Evolutionary conservation across 2,888 invertebrate genomes (phyloP), one percentile per base, ranked within the genome.

Genomic region (Aphrophora alni): DNA sequence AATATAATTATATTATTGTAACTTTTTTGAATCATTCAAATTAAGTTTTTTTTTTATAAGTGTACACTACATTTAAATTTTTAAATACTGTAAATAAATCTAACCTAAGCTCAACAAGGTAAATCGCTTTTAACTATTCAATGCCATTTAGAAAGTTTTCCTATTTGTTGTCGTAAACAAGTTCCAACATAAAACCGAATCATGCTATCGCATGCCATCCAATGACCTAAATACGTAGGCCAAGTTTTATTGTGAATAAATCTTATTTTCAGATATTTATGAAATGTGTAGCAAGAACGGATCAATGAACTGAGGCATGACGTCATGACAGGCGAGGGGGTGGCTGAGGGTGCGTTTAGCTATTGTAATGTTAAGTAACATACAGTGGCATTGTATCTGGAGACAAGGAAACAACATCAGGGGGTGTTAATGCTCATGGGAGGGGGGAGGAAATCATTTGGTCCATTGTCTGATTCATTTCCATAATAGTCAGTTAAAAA

Each of bases 311-410:
- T 59, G 21, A 21, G 21, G n/a, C 2, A 21, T 59, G 59, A 59
- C 59, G 59, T 59, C 59, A 59, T 59, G 5, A 21, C 10, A 21
- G 59, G 59, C 17, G 17, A 21, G 59, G 59, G 1, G 5, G n/a
- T n/a, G 59, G 59, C 21, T 21, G 59, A 59, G 59, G 59, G 59
- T 59, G 59, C 59, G 59, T 59, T 21, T 21, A 21, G 59, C 59
- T 59, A 59, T 59, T 59, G 59, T 59, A 59, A 59, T 59, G 59
- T 59, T 59, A 59, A 59, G 59, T 59, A 59, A 59, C 59, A 59
- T 59, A 59, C 21, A n/a, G 59, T 21, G 59, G 59, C 59, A 59
- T 59, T 59, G 59, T 59, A 21, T 44, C 44, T 44, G 44, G 44
- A 44, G 44, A 44, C 44, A 44, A 44, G 44, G 44, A 44, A 44